Conservation (phyloP, 2,113 vertebrate genomes). For the Cryptotis parvus region DNA sequence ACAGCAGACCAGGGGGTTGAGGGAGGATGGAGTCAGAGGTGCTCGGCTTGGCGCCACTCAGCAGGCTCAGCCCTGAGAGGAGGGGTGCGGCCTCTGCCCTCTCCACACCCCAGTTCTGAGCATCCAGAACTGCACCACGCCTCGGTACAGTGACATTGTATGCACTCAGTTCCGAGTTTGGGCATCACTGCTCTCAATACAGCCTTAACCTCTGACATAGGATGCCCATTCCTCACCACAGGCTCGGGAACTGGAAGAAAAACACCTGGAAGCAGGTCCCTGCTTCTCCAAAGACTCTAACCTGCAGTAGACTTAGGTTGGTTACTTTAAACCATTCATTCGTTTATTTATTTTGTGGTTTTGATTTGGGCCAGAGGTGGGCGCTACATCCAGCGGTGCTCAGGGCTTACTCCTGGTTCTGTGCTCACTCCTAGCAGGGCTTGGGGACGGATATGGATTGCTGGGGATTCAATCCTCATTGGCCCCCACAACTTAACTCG, state of each 20-base stretch:
- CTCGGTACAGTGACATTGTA: neutral
- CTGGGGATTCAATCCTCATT: too few relatives aligned
- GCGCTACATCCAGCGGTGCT: too few relatives aligned
- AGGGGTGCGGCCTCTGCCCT: slow-evolving; percentile 46
- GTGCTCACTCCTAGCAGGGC: too few relatives aligned
- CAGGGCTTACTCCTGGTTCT: too few relatives aligned
- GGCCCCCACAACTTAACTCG: too few relatives aligned
- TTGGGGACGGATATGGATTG: too few relatives aligned
- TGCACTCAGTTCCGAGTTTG: neutral
- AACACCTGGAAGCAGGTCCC: too few relatives aligned
- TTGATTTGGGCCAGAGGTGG: too few relatives aligned
- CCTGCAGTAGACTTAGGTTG: neutral
- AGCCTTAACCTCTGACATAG: neutral
- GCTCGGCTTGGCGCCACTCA: slow-evolving; percentile 75
- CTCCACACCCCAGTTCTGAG: slow-evolving; percentile 77
- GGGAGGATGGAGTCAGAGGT: slow-evolving; percentile 71
- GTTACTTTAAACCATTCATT: neutral
- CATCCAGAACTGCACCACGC: slow-evolving; percentile 63
- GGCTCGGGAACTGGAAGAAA: neutral
- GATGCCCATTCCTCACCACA: neutral
- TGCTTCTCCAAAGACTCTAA: neutral
- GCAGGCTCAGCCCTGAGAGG: too few relatives aligned
- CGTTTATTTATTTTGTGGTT: too few relatives aligned
- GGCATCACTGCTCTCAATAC: neutral
- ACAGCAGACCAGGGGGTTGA: slow-evolving; percentile 71